These are phyloP conservation scores for Sardinella longiceps DNA, from an alignment of 2,797 vertebrate species.

Conservation along the genomic window DNA sequence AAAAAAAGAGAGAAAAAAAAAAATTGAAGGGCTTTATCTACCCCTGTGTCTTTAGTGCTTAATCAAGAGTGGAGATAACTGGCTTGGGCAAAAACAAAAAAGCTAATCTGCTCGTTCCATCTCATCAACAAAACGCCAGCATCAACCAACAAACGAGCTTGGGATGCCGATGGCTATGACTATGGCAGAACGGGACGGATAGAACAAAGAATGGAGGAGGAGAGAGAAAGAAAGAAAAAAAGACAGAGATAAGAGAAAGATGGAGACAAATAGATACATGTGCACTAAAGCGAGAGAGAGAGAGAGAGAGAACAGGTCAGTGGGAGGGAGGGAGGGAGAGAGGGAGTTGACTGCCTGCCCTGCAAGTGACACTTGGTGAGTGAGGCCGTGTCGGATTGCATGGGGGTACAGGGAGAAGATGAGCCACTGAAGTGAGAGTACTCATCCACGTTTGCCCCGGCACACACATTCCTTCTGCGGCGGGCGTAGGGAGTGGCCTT, in stretches of 20 bases:
- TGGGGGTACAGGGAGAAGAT: conserved; percentile 51
- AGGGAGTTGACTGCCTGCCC: conserved; percentile 11
- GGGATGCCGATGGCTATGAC: neutral
- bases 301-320: conserved; percentile 32
- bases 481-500: conserved; percentile 65
- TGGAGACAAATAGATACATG: conserved; percentile 33
- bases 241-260: conserved; percentile 45
- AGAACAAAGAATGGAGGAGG: conserved; percentile 9
- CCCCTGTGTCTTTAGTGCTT: conserved; percentile 37
- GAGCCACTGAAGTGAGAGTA: conserved; percentile 58
- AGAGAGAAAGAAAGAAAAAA: conserved; percentile 17
- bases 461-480: conserved; percentile 68
- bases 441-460: conserved; percentile 59
- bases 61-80: conserved; percentile 54
- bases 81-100: conserved; percentile 37
- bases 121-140: conserved; percentile 47
- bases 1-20: conserved; percentile 30
- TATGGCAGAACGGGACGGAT: neutral
- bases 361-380: conserved; percentile 29
- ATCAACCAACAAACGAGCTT: neutral
- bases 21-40: conserved; percentile 39
- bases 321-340: neutral
- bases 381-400: conserved; percentile 44
- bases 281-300: neutral
- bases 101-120: conserved; percentile 51